Base-by-base conservation (phyloP, 1,140 invertebrate species). In the Cydia strobilella region DNA sequence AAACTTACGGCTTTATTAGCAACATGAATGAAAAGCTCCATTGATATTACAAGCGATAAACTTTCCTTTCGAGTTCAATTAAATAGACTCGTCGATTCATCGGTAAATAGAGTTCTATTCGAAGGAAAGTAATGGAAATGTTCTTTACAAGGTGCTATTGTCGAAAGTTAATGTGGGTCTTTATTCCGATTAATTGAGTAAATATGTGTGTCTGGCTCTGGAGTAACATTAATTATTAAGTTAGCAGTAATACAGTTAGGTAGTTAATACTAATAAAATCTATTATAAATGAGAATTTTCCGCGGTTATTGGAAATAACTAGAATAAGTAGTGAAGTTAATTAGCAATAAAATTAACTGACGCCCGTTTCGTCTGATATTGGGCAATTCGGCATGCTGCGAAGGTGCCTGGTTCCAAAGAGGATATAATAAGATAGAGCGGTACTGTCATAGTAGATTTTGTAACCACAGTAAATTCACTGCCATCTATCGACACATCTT, bases 121-220 rank as follows among this genome's bases (percentile, higher is more conserved):
- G 65, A 25, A 74, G 73, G 72, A 63, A 76, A 75, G 63, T 69
- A 72, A 65, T 77, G 62, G 42, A 75, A 77, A 77, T 73, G 71
- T 59, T 35, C 65, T 35, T 69, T 69, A 39, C 31, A 69, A 69
- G 31, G 65, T 39, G 42, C 65, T 69, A 42, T 69, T 42, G 65
- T 69, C n/a, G 15, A 39, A 69, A 69, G n/a, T 35, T 69, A 69
- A 39, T 35, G 65, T 69, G 65, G 35, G 27, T n/a, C 65, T 69
- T 69, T 35, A 69, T 69, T 69, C 35, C n/a, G 65, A 69, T 69
- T 35, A 27, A 39, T 51, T 51, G n/a, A 18, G 48, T 59, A 59
- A 23, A 59, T 23, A 59, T 59, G 51, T 18, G 48, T 3, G 51
- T 54, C 15, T 54, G 51, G n/a, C 35, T 39, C 35, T 39, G 35